phyloP scores from a whole-genome alignment of 1,140 invertebrate genomes.

The Drosophila simulans region DNA sequence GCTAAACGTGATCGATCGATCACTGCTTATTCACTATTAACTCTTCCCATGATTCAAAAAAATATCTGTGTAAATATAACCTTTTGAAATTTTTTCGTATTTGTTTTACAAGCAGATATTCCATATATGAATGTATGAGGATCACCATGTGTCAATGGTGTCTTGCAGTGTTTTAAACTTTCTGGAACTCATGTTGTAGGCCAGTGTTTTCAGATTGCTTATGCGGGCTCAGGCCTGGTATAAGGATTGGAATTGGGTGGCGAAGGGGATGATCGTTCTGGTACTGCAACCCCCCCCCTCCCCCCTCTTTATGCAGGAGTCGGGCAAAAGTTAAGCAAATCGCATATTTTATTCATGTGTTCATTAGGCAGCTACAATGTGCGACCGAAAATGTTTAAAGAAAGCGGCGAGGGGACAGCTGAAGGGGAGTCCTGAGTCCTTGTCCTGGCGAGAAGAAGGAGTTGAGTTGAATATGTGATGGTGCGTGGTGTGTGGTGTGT shows the following conservation, averaged over 20 bases:
- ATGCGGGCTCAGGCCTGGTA: slow-evolving; percentile 35
- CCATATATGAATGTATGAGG: no score
- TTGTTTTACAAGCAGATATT: no score
- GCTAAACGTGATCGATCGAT: no score
- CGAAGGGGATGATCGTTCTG: slow-evolving; percentile 1
- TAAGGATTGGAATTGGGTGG: not conserved
- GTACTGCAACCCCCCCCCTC: not conserved
- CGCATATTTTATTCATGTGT: slow-evolving; percentile 83
- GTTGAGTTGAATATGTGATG: slow-evolving; percentile 4
- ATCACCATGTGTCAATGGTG: not conserved
- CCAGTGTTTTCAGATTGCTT: slow-evolving; percentile 19
- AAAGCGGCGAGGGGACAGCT: slow-evolving; percentile 43
- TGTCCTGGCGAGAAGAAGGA: slow-evolving; percentile 4
- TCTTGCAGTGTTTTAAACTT: not conserved
- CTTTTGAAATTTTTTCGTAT: no score
- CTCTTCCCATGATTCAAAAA: no score
- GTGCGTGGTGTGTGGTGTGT: not conserved
- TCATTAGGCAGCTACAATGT: slow-evolving; percentile 83
- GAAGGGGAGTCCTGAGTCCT: not conserved
- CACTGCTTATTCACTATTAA: no score
- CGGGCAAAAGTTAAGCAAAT: slow-evolving; percentile 82
- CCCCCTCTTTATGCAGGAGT: slow-evolving; percentile 42
- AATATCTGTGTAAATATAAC: no score
- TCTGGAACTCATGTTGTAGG: not conserved
- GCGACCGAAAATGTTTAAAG: slow-evolving; percentile 83